Evolutionary conservation across 2,888 invertebrate genomes (phyloP).

Genomic region (Caenorhabditis angaria): DNA sequence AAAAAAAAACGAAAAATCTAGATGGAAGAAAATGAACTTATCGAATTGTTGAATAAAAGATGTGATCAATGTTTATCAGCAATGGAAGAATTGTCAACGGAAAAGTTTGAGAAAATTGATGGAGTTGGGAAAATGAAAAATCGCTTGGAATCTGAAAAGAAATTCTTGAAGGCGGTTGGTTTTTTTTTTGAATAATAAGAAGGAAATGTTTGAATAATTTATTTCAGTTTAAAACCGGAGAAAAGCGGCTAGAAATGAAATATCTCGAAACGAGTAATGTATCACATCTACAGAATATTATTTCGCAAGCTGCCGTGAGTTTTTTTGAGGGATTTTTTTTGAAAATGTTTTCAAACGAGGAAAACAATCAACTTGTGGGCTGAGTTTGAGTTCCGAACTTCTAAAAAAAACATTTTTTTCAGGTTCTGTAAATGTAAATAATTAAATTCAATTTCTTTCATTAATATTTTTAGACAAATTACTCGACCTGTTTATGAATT

Average conservation of each 20-base stretch:
- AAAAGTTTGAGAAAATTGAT: neutral
- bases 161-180: constrained; percentile 15
- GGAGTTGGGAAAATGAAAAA: constrained; percentile 25
- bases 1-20: too few relatives aligned
- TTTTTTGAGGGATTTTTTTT: neutral
- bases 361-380: too few relatives aligned
- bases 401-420: too few relatives aligned
- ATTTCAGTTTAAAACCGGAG: constrained; percentile 18
- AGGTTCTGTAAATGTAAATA: too few relatives aligned
- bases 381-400: too few relatives aligned
- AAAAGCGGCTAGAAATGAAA: constrained; percentile 23
- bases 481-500: too few relatives aligned
- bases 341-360: neutral
- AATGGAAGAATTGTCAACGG: neutral
- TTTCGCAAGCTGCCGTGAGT: constrained; percentile 21
- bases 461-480: too few relatives aligned
- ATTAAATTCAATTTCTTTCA: too few relatives aligned
- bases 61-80: neutral
- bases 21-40: neutral
- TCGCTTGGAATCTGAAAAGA: constrained; percentile 21
- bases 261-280: constrained; percentile 49
- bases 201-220: neutral
- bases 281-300: constrained; percentile 35
- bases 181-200: constrained; percentile 6
- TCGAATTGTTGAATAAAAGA: neutral